Percentiles rank a stretch among this genome's conserved stretches.
These are phyloP conservation scores for Pheucticus melanocephalus DNA, from an alignment of 2,113 vertebrate genomes.

Conservation along the genomic window DNA sequence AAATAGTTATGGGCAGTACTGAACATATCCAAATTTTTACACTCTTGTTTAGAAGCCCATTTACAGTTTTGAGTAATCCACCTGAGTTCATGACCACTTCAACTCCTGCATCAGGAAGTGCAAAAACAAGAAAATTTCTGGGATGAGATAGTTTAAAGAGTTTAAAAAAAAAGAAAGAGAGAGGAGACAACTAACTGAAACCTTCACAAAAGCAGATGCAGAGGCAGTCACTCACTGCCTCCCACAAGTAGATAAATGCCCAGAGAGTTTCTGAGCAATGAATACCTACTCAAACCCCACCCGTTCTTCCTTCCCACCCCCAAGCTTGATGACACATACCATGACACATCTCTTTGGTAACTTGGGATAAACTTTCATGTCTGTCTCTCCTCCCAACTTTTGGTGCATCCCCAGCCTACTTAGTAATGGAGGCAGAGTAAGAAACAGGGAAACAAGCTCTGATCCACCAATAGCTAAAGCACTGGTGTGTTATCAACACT, in stretches of 20 bases:
- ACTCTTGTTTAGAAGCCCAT: background rate
- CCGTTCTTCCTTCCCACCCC: background rate
- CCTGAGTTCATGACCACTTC: rapidly evolving
- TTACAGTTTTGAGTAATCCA: background rate
- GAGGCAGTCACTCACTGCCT: background rate
- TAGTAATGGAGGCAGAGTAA: background rate
- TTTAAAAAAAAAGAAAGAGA: background rate
- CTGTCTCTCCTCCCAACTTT: background rate
- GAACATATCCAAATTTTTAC: background rate
- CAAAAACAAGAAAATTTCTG: background rate
- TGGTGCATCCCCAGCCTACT: background rate
- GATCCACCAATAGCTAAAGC: background rate
- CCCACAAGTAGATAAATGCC: rapidly evolving
- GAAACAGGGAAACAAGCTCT: background rate
- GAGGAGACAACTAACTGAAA: background rate
- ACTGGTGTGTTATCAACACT: background rate
- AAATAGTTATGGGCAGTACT: background rate
- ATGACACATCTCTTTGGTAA: background rate
- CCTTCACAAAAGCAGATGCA: rapidly evolving
- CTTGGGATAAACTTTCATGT: background rate
- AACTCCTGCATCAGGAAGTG: background rate
- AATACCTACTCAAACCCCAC: background rate
- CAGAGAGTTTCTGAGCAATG: background rate
- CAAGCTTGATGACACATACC: background rate
- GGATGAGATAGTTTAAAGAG: background rate